Evolutionary conservation across 2,797 vertebrate species (phyloP).

Genomic region (Atherinosoma microstoma): DNA sequence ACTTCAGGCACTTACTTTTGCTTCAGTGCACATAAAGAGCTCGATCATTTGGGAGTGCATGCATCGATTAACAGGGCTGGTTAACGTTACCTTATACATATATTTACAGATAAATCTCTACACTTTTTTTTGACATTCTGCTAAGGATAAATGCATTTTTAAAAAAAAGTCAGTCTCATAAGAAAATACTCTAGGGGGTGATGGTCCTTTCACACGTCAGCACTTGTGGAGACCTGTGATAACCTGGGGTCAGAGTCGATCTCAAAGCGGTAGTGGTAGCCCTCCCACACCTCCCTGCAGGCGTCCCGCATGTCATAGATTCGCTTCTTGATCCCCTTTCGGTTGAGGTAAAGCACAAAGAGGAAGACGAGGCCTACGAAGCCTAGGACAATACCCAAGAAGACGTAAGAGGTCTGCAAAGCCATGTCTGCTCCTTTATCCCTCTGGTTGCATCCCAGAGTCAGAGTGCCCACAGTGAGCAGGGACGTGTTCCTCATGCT

Average conservation of each 20-base stretch:
- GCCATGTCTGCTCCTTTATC: slow-evolving; percentile 70
- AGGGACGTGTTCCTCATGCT: slow-evolving; percentile 82
- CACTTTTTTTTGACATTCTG: slow-evolving; percentile 60
- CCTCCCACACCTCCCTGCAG: slow-evolving; percentile 85
- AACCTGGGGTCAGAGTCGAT: slow-evolving; percentile 81
- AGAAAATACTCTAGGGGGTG: slow-evolving; percentile 13
- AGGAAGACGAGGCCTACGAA: slow-evolving; percentile 86
- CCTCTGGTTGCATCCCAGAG: slow-evolving; percentile 75
- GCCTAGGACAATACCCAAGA: slow-evolving; percentile 83
- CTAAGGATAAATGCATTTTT: slow-evolving; percentile 55
- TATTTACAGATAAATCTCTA: slow-evolving; percentile 75
- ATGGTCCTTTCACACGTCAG: slow-evolving; percentile 74
- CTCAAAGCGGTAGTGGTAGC: slow-evolving; percentile 86
- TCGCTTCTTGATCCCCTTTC: slow-evolving; percentile 86
- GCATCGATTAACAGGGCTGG: slow-evolving; percentile 58
- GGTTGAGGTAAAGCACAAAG: slow-evolving; percentile 87
- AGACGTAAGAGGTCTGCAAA: slow-evolving; percentile 86
- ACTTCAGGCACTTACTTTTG: slow-evolving; percentile 71
- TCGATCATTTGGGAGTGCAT: slow-evolving; percentile 49
- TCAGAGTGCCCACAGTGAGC: slow-evolving; percentile 54
- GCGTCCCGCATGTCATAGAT: slow-evolving; percentile 81
- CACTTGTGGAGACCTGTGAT: slow-evolving; percentile 77
- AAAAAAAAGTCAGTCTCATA: slow-evolving; percentile 41
- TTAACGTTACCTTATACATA: slow-evolving; percentile 37
- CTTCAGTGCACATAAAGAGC: slow-evolving; percentile 16